Evolutionary conservation across 2,888 invertebrate genomes (phyloP), one percentile per base, ranked within the genome.

Genomic region (Xestia xanthographa): DNA sequence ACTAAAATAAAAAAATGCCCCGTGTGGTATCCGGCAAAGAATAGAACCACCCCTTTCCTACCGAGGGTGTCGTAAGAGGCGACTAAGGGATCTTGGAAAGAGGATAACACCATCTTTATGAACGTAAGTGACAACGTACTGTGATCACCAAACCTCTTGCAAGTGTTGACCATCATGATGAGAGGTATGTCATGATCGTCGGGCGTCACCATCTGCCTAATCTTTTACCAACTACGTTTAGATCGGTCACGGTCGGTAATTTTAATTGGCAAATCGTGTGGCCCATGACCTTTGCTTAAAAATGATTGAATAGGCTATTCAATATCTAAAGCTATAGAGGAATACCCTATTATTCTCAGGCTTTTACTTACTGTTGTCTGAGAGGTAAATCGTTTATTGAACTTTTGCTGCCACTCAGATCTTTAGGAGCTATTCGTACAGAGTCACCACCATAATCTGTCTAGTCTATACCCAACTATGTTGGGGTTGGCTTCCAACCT

Each of bases 51-150:
- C 75, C 77, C 48, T 66, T 5, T 70, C 58, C 26, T 60, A 60
- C 63, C 72, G 2, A 38, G 67, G 75, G 74, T 83, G 79, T 85
- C 81, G 77, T 77, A 83, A 73, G 62, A 81, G 77, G 73, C 83
- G 75, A 83, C 80, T 77, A 77, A 85, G 79, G 77, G 75, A 71
- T 14, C 17, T 2, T 22, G 0, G 5, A 38, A 29, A 56, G 62
- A 68, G 34, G 67, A 65, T 26, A 74, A 29, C 38, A 82, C 29
- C 69, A 58, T 29, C 53, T 17, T 60, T 12, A 17, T 26, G 1
- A 0, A n/a, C 9, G n/a, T 58, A n/a, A 29, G 26, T 8, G 5
- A 67, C 22, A 43, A 56, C 20, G 0, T 34, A 50, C 53, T 66
- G 9, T 66, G 4, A 70, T 70, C 66, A 56, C 48, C 62, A 43